phyloP scores from a whole-genome alignment of 1,140 invertebrate species.

The Drosophila eugracilis region DNA sequence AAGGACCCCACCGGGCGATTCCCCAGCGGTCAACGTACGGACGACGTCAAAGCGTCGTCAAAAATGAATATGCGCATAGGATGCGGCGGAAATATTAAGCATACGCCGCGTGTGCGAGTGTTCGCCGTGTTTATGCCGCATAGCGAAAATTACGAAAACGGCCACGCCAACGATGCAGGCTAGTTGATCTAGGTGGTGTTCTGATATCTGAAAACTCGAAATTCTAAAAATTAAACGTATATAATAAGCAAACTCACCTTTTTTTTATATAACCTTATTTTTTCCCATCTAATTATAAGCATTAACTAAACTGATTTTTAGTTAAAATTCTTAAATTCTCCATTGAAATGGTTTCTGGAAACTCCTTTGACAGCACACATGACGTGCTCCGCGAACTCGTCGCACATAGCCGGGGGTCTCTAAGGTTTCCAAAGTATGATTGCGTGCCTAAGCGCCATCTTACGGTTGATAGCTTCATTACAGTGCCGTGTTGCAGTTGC shows the following conservation, averaged over 20 bases:
- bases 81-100: slow-evolving; percentile 79
- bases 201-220: too few relatives aligned
- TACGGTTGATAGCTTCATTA: slow-evolving; percentile 82
- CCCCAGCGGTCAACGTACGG: slow-evolving; percentile 73
- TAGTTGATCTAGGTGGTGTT: slow-evolving; percentile 17
- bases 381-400: slow-evolving; percentile 4
- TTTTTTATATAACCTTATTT: too few relatives aligned
- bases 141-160: slow-evolving; percentile 46
- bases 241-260: too few relatives aligned
- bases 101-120: slow-evolving; percentile 62
- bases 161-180: slow-evolving; percentile 21
- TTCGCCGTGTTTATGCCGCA: slow-evolving; percentile 50
- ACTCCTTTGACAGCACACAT: background rate
- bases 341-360: background rate
- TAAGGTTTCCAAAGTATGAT: slow-evolving; percentile 65
- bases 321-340: too few relatives aligned
- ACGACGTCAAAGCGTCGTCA: slow-evolving; percentile 64
- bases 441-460: slow-evolving; percentile 81
- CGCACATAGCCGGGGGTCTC: slow-evolving; percentile 29
- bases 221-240: too few relatives aligned
- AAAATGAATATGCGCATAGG: slow-evolving; percentile 81
- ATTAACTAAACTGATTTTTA: too few relatives aligned
- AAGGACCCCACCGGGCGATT: slow-evolving; percentile 51
- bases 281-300: too few relatives aligned
- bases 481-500: slow-evolving; percentile 64